Evolutionary conservation across 2,113 vertebrate genomes (phyloP).

Genomic region (Laterallus jamaicensis): DNA sequence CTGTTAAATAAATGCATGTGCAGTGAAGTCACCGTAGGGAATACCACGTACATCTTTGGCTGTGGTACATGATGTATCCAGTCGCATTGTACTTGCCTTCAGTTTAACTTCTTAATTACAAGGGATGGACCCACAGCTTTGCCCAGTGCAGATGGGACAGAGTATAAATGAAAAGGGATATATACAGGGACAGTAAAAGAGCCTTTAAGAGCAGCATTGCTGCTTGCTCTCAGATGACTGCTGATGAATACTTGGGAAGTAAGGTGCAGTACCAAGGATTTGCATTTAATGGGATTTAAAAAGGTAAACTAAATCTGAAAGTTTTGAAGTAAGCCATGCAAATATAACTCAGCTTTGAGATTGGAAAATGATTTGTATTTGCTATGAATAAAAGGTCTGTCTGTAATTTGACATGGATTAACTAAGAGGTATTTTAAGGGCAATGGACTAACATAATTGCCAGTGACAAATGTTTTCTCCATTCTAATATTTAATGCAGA

Average conservation of each 20-base stretch:
- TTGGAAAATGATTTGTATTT: background rate
- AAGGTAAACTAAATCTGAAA: background rate
- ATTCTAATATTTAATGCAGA: background rate
- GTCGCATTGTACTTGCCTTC: background rate
- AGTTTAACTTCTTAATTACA: constrained; percentile 8
- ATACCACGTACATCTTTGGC: background rate
- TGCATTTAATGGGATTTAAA: background rate
- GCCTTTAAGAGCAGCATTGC: background rate
- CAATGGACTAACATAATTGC: background rate
- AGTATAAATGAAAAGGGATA: background rate
- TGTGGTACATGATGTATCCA: background rate
- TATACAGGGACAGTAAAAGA: background rate
- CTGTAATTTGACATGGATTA: background rate
- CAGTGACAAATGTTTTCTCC: background rate
- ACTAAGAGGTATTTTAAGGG: background rate
- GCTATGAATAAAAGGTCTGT: background rate
- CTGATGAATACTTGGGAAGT: background rate
- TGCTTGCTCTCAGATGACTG: background rate
- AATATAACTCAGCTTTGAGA: background rate
- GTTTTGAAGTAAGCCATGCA: background rate
- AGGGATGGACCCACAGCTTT: background rate
- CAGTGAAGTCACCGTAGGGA: background rate
- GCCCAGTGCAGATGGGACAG: background rate
- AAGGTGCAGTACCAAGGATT: background rate
- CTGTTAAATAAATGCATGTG: background rate